Base-by-base conservation (phyloP, 2,113 vertebrate species). In the Callithrix jacchus region DNA sequence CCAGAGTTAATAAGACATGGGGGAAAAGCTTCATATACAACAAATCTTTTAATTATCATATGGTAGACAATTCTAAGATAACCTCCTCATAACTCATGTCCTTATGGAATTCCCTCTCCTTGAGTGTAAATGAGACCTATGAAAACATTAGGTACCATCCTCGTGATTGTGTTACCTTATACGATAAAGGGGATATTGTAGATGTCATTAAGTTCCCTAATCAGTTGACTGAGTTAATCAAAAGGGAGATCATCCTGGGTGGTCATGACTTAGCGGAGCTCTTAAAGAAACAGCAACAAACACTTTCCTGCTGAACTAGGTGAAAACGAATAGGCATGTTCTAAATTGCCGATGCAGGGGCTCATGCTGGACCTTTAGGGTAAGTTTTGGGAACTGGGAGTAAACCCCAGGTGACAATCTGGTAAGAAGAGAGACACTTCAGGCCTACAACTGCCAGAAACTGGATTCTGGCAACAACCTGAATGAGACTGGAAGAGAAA, bases 41-140 rank as follows among this genome's bases (percentile, higher is more conserved):
- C 14, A 74, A 64, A 6, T 58, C 12, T 66, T 49, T 73, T 16
- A 61, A 84, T 83, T 86, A 8, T 37, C 25, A 68, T 25, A 5
- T 30, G 5, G 8, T 8, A 73, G 2, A 6, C 13, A 47, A 85
- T 74, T 82, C 56, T 49, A 56, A 79, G 45, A 30, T 32, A 58
- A 68, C 3, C 4, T 0, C 3, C 0, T 8, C 2, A 4, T 47
- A 16, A 77, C 5, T n/a, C 25, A 16, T 45, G 23, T 8, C 37
- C 25, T 89, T 37, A 2, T 17, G 14, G 10, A 37, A 64, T 27
- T 0, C 8, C 35, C 6, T 64, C 1, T 1, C 9, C 23, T 42
- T 68, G 16, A 45, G 3, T 32, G 4, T 30, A 17, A 87, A 17
- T 18, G 25, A 5, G 4, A 85, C 23, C 30, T 66, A 32, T 79